Evolutionary conservation across 1,140 invertebrate species (phyloP).

Genomic region (Eueides isabella): DNA sequence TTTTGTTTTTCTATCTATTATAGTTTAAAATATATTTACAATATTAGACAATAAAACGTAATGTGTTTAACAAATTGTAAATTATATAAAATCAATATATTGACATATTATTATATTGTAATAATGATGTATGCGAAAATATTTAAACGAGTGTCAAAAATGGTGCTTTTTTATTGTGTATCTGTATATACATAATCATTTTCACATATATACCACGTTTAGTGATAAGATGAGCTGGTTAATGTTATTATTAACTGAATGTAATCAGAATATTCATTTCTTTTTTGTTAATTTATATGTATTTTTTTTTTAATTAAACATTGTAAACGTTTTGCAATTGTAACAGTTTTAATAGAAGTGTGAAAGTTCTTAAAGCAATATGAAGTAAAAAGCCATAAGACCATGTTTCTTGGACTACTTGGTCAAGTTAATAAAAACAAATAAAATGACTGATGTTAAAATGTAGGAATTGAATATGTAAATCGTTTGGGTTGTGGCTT

Average conservation of each 20-base stretch:
- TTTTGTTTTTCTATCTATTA: not conserved
- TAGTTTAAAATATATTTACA: constrained; percentile 11
- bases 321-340: constrained; percentile 10
- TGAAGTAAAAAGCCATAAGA: constrained; percentile 47
- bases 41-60: not conserved
- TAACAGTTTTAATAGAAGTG: constrained; percentile 26
- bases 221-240: constrained; percentile 38
- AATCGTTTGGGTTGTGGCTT: constrained; percentile 51
- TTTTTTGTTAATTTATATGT: constrained; percentile 25
- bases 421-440: constrained; percentile 1
- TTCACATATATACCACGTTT: constrained; percentile 38
- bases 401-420: constrained; percentile 30
- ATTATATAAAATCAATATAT: constrained; percentile 1
- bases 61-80: constrained; percentile 2
- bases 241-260: constrained; percentile 24
- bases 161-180: constrained; percentile 60
- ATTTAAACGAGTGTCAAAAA: constrained; percentile 67
- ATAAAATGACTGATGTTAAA: constrained; percentile 30
- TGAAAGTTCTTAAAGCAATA: constrained; percentile 43
- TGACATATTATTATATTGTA: not conserved
- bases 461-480: constrained; percentile 34
- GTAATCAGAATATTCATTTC: constrained; percentile 33
- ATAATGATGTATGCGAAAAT: constrained; percentile 8
- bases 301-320: constrained; percentile 27
- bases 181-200: constrained; percentile 54